Evolutionary conservation across 2,888 invertebrate species (phyloP).

Genomic region (Hydraecia micacea): DNA sequence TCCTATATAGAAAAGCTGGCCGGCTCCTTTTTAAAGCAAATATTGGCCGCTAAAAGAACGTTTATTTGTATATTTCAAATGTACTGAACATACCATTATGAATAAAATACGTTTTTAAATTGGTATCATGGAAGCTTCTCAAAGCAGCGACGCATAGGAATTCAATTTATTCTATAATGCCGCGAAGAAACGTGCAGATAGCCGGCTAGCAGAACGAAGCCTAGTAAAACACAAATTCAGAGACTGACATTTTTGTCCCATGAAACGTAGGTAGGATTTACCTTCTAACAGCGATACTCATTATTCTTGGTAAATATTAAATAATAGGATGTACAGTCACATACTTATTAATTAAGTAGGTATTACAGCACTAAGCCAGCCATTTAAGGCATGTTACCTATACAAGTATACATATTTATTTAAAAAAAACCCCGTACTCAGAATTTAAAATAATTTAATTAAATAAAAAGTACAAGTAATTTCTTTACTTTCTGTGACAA

Average conservation of each 20-base stretch:
- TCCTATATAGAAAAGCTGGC: background rate
- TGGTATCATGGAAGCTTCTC: constrained; percentile 71
- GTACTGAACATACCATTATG: constrained; percentile 41
- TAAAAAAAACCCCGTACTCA: background rate
- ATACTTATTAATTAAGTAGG: background rate
- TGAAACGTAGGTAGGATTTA: too few relatives aligned
- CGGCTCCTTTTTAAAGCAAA: background rate
- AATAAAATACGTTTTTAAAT: constrained; percentile 69
- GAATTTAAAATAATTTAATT: background rate
- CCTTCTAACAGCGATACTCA: background rate
- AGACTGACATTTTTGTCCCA: background rate
- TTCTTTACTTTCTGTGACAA: background rate
- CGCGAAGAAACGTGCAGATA: constrained; percentile 65
- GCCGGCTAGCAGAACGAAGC: constrained; percentile 47
- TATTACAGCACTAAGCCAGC: background rate
- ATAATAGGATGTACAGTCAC: background rate
- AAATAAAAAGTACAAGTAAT: too few relatives aligned
- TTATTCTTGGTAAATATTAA: background rate
- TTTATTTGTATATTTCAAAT: constrained; percentile 13
- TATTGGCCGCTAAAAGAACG: background rate
- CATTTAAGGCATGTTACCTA: background rate
- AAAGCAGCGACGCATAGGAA: constrained; percentile 73
- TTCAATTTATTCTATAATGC: constrained; percentile 79
- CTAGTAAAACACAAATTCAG: constrained; percentile 32
- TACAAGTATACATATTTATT: background rate